Base-by-base conservation (phyloP, 2,797 vertebrate genomes). In the Picus viridis region DNA sequence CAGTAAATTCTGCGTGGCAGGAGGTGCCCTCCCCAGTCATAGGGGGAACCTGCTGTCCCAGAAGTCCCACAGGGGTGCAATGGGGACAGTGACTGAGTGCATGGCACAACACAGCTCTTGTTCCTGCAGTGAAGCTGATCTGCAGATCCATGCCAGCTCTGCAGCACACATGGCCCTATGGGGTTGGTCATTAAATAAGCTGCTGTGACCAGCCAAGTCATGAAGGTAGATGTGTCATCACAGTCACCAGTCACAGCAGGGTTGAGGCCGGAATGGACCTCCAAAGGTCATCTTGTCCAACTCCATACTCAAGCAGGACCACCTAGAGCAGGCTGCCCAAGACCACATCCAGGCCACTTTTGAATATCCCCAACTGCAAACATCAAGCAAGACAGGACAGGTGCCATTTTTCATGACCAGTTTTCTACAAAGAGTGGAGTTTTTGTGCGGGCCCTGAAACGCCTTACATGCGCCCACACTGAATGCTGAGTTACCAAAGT, bases 1-100 rank as follows among this genome's bases (percentile, higher is more conserved):
- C 65, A 68, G 53, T 64, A 71, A 91, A 82, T 63, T 47, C 16
- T 53, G 53, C 1, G 0, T 22, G 29, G 9, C 5, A 5, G 2
- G 32, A 79, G 12, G 3, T 51, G 17, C 22, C 54, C 43, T 76
- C 23, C 27, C 27, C 0, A 1, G n/a, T 70, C n/a, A 27, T 1
- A 0, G 15, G 30, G 9, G 9, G 19, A 75, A 75, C 26, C 29
- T 23, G 29, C 49, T 62, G 56, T 43, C 49, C 53, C 62, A 81
- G n/a, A 30, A 65, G 27, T 19, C n/a, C 39, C 5, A 2, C 32
- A 18, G n/a, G 47, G 23, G 4, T 16, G 30, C 0, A 1, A 2
- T 7, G 29, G 20, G 12, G 57, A 30, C 61, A 76, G 53, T 73
- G 29, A 43, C 58, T 30, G 36, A 69, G 63, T 12, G 30, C 10